Evolutionary conservation across 2,888 invertebrate genomes (phyloP), one percentile per base, ranked within the genome.

Genomic region (Ashinkailepas kermadecensis): DNA sequence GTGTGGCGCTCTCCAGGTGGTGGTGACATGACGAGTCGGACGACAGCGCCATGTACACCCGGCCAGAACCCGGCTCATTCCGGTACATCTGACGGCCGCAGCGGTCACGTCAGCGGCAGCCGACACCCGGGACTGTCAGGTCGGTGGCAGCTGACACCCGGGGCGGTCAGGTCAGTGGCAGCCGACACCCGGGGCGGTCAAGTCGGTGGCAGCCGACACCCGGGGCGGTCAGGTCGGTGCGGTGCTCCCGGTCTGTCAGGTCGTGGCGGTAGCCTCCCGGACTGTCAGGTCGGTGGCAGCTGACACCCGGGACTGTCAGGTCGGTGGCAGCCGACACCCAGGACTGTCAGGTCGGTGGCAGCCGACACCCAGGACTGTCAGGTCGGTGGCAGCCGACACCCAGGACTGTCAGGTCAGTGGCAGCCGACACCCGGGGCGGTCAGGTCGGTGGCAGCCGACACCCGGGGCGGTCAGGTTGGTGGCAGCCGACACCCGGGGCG

Each of bases 11-110:
- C 64, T 88, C 86, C 58, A 91, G 87, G 85, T 90, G 89, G 81
- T 89, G 89, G 11, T 87, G 88, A 85, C 92, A 92, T 64, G 91
- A 91, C 8, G 92, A 91, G 86, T 92, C 92, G 82, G 90, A 90
- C 84, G 91, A 91, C 82, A 92, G 88, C 13, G 91, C 90, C 86
- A 92, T 88, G 84, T 89, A 88, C 10, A 91, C 90, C 82, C 88
- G 88, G 7, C 91, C 91, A 78, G 88, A 90, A 81, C 85, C 86
- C 59, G 87, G 86, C 83, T 91, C 89, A 80, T 88, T 87, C 25
- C 88, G 87, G 86, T 89, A 90, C 82, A 90, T 86, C 89, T 91
- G 85, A 11, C 39, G 39, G 70, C 54, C 54, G n/a, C 21, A 15
- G 39, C 39, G 39, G 39, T 39, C 39, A 39, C 39, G 39, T 39